Percentiles rank a stretch among this genome's conserved stretches.
phyloP scores from a whole-genome alignment of 2,797 vertebrate species.

The Poeciliopsis gracilis region DNA sequence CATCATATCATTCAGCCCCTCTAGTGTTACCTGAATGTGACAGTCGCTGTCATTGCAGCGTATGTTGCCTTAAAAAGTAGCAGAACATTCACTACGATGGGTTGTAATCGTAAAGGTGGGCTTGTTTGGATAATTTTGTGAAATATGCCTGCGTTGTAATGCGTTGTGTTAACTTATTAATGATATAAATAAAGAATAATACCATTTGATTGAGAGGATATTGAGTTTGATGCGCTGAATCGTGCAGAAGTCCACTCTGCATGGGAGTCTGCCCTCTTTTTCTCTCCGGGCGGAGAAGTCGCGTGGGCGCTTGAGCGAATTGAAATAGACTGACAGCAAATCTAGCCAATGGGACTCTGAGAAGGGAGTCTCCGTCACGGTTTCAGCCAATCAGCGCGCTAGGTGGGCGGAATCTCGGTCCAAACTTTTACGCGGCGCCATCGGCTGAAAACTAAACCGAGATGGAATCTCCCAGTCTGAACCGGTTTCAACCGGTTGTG shows the following conservation, averaged over 20 bases:
- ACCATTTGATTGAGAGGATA: not conserved
- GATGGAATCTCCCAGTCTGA: slow-evolving; percentile 99
- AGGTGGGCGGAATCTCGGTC: slow-evolving; percentile 87
- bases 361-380: slow-evolving; percentile 32
- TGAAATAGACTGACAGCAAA: slow-evolving; percentile 72
- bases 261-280: slow-evolving; percentile 81
- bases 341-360: slow-evolving; percentile 39
- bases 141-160: not conserved
- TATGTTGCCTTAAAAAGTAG: slow-evolving; percentile 36
- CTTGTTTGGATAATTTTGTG: not conserved
- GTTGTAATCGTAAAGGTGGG: slow-evolving; percentile 4
- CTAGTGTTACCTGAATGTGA: slow-evolving; percentile 16
- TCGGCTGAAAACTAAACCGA: slow-evolving; percentile 99
- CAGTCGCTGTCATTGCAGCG: not conserved
- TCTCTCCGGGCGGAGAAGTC: slow-evolving; percentile 81
- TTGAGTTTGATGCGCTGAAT: slow-evolving; percentile 42
- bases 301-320: slow-evolving; percentile 81
- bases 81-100: not conserved
- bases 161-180: not conserved
- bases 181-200: not conserved
- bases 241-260: slow-evolving; percentile 74
- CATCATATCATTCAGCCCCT: slow-evolving; percentile 27
- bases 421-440: slow-evolving; percentile 99
- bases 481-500: slow-evolving; percentile 99
- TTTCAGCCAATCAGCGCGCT: slow-evolving; percentile 75